These are phyloP conservation scores for Mycogona germanica DNA, from an alignment of 2,888 invertebrate genomes.

Conservation along the genomic window DNA sequence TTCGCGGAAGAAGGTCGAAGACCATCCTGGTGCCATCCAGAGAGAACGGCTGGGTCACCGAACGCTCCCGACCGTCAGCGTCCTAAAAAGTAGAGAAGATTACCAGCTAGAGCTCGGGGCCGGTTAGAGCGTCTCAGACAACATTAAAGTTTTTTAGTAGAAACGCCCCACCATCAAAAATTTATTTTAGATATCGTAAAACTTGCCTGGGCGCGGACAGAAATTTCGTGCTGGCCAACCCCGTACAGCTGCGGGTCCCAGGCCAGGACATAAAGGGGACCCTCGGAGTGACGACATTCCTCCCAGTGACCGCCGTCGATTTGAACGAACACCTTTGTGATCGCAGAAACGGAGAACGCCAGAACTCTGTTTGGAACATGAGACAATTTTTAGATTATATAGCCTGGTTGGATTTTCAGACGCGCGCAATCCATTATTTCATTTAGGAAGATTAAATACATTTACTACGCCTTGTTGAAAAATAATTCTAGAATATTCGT, in stretches of 20 bases:
- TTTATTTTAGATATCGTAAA: too few species aligned
- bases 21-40: conserved; percentile 54
- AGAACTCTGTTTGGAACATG: conserved; percentile 46
- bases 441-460: too few species aligned
- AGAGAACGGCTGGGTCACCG: conserved; percentile 57
- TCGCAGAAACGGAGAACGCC: conserved; percentile 55
- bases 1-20: conserved; percentile 53
- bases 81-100: conserved; percentile 32
- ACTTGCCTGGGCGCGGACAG: conserved; percentile 20
- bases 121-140: not conserved
- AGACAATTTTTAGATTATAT: too few species aligned
- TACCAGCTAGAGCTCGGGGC: not conserved
- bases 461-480: too few species aligned
- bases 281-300: conserved; percentile 45
- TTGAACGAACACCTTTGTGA: conserved; percentile 51
- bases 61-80: conserved; percentile 24
- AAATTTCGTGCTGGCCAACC: conserved; percentile 52
- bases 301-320: conserved; percentile 54
- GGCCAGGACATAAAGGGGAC: conserved; percentile 54
- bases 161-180: too few species aligned
- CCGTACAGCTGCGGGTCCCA: conserved; percentile 59
- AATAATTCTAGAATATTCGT: too few species aligned
- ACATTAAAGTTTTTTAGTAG: too few species aligned
- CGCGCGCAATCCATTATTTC: too few species aligned
- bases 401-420: too few species aligned